phyloP scores from a whole-genome alignment of 2,797 vertebrate genomes.

The Crotalus adamanteus region DNA sequence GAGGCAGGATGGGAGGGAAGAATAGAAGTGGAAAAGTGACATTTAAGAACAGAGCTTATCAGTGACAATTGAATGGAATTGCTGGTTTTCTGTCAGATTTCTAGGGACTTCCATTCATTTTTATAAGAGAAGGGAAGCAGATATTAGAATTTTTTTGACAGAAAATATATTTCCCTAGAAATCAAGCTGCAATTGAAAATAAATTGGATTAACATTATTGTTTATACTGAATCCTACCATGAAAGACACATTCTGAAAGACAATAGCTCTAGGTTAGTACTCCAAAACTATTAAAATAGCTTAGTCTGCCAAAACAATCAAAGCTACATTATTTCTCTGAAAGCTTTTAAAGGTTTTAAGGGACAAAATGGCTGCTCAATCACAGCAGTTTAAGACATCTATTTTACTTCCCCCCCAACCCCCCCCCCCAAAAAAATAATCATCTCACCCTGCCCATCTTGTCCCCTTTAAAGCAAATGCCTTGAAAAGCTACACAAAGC shows the following conservation, averaged over 20 bases:
- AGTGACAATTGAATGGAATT: neutral
- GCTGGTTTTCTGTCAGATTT: constrained; percentile 24
- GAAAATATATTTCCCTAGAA: constrained; percentile 25
- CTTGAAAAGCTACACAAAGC: neutral
- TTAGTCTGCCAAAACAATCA: constrained; percentile 1
- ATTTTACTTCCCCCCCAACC: neutral
- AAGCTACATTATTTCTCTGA: neutral
- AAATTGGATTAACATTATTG: constrained; percentile 10
- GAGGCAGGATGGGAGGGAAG: neutral
- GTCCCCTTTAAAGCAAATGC: neutral
- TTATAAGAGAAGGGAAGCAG: constrained; percentile 5
- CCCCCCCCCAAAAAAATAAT: neutral
- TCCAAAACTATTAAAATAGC: constrained; percentile 11
- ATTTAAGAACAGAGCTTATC: constrained; percentile 31
- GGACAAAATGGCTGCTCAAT: neutral
- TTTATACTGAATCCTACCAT: constrained; percentile 15
- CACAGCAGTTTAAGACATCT: neutral
- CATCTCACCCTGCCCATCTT: neutral
- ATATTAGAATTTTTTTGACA: constrained; percentile 15
- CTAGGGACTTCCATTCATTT: constrained; percentile 16
- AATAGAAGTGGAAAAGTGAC: constrained; percentile 35
- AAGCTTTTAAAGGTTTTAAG: neutral
- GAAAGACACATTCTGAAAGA: neutral
- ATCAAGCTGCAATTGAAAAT: constrained; percentile 20
- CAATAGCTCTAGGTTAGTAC: neutral